These are phyloP conservation scores for Caenorhabditis zanzibari DNA, from an alignment of 2,888 invertebrate species.

Conservation along the genomic window DNA sequence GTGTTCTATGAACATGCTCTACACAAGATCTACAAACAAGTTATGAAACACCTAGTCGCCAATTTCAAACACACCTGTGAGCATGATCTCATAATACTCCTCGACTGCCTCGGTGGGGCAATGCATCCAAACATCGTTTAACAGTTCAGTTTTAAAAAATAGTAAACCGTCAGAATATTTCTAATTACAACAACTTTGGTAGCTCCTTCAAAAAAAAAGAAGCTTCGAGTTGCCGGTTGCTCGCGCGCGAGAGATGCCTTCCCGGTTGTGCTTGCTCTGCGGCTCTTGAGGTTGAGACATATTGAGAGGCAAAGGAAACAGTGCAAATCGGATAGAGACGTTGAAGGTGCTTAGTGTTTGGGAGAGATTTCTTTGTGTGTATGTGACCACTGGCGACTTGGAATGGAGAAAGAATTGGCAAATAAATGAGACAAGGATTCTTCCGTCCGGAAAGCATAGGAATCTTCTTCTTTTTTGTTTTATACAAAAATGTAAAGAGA, in stretches of 20 bases:
- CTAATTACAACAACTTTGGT: constrained; percentile 30
- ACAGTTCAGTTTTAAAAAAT: constrained; percentile 11
- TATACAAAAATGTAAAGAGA: not conserved
- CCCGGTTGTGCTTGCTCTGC: constrained; percentile 44
- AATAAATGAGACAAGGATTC: constrained; percentile 31
- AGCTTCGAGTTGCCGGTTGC: constrained; percentile 24
- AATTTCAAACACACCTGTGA: constrained; percentile 40
- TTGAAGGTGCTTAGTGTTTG: constrained; percentile 41
- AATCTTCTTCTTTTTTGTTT: constrained; percentile 16
- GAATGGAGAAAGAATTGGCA: constrained; percentile 31
- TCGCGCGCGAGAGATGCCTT: constrained; percentile 1
- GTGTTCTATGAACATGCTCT: too few relatives aligned
- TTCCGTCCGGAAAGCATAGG: not conserved
- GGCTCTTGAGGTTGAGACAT: constrained; percentile 55
- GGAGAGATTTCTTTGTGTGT: constrained; percentile 49
- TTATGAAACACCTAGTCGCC: too few relatives aligned
- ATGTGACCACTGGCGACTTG: constrained; percentile 54
- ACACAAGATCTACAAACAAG: too few relatives aligned
- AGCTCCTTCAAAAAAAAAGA: constrained; percentile 13
- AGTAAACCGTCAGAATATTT: constrained; percentile 8
- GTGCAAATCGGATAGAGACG: constrained; percentile 45
- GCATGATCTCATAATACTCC: constrained; percentile 57
- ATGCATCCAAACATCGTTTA: constrained; percentile 62
- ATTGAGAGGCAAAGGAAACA: constrained; percentile 38
- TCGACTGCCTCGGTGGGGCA: constrained; percentile 56